Evolutionary conservation across 2,113 vertebrate species (phyloP).

Genomic region (Puma concolor): DNA sequence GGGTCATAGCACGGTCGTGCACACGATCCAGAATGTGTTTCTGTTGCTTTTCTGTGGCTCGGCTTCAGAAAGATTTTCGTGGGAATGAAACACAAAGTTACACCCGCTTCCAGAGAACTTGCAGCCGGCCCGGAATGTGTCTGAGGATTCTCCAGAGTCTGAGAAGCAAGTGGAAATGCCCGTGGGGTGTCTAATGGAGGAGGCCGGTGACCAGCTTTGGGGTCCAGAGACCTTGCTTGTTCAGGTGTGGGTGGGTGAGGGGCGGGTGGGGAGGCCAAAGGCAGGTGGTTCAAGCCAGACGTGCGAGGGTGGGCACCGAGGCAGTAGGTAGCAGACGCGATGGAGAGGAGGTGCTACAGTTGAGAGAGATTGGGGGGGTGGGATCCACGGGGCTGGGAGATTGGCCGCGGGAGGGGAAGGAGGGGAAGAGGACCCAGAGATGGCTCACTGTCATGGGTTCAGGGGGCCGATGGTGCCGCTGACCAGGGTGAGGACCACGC

Average conservation of each 20-base stretch:
- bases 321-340: not conserved
- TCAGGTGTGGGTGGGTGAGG: not conserved
- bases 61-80: not conserved
- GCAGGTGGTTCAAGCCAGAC: too few relatives aligned
- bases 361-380: not conserved
- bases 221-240: not conserved
- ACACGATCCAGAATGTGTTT: not conserved
- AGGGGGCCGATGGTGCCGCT: rapidly evolving
- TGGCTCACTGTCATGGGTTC: rapidly evolving
- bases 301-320: rapidly evolving
- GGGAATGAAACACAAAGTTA: not conserved
- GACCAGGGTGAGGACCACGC: not conserved
- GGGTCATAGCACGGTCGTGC: not conserved
- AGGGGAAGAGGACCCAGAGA: not conserved
- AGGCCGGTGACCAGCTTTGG: not conserved
- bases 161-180: not conserved
- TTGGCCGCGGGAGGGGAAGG: too few relatives aligned
- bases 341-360: not conserved
- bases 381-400: not conserved
- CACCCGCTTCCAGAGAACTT: not conserved
- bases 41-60: not conserved
- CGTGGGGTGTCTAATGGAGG: not conserved
- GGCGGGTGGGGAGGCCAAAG: not conserved
- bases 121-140: not conserved
- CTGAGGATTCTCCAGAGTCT: not conserved